Percentiles rank a stretch among this genome's conserved stretches.
Evolutionary conservation across 2,797 vertebrate species (phyloP).

Genomic region (Hozukius guyotensis): DNA sequence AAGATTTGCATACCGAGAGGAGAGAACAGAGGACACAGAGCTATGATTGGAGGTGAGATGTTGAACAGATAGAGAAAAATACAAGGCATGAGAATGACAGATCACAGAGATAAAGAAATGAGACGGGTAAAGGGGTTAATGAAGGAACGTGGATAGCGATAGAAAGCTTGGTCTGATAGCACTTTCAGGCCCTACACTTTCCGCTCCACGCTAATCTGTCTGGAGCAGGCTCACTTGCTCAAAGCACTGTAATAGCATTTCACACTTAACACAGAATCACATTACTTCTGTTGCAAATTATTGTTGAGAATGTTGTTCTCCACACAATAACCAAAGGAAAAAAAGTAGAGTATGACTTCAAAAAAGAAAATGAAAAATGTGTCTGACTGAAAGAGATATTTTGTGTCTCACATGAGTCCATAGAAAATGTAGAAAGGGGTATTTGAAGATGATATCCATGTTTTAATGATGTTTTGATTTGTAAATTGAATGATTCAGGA

Average conservation of each 20-base stretch:
- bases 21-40: conserved; percentile 3
- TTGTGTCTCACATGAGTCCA: not conserved
- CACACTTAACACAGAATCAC: conserved; percentile 55
- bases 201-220: conserved; percentile 49
- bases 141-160: conserved; percentile 27
- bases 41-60: conserved; percentile 24
- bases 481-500: not conserved
- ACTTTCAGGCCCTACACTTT: conserved; percentile 15
- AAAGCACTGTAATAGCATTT: conserved; percentile 65
- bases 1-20: not conserved
- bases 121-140: conserved; percentile 44
- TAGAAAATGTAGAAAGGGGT: conserved; percentile 1
- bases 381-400: conserved; percentile 4
- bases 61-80: conserved; percentile 27
- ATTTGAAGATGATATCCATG: not conserved
- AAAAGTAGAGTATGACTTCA: not conserved
- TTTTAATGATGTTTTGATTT: not conserved
- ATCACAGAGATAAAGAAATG: conserved; percentile 30
- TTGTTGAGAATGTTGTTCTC: conserved; percentile 51
- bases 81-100: conserved; percentile 3
- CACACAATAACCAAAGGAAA: not conserved
- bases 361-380: not conserved
- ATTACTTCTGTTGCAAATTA: conserved; percentile 67
- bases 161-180: conserved; percentile 13
- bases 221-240: conserved; percentile 51